phyloP scores from a whole-genome alignment of 1,140 invertebrate species.

The Linepithema humile region DNA sequence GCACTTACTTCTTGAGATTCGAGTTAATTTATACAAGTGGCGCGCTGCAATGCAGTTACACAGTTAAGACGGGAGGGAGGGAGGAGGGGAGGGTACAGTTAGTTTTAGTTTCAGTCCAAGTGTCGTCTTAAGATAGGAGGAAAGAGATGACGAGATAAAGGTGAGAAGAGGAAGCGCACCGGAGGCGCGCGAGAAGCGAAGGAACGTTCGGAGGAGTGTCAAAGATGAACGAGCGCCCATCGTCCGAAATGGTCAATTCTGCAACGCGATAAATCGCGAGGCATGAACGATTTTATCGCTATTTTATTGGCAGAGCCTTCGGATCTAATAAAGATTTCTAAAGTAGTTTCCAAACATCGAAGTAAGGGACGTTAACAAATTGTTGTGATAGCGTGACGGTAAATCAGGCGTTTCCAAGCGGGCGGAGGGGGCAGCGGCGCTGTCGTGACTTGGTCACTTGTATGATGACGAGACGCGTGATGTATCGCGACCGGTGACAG shows the following conservation, averaged over 20 bases:
- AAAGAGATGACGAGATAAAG: conserved; percentile 28
- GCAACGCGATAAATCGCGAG: conserved; percentile 9
- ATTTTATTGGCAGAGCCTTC: neutral
- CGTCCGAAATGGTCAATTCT: conserved; percentile 38
- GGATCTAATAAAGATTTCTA: neutral
- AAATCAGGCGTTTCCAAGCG: conserved; percentile 20
- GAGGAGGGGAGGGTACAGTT: conserved; percentile 69
- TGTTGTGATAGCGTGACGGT: neutral
- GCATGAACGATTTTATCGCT: neutral
- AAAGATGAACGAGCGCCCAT: neutral
- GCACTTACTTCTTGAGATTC: conserved; percentile 82
- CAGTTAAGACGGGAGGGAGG: conserved; percentile 62
- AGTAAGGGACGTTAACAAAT: neutral
- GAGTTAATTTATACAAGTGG: conserved; percentile 83
- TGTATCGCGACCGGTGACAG: conserved; percentile 15
- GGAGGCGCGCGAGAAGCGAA: neutral
- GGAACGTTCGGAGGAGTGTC: neutral
- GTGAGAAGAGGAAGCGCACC: neutral
- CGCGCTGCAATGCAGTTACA: conserved; percentile 78
- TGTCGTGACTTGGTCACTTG: conserved; percentile 14
- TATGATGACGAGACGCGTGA: conserved; percentile 34
- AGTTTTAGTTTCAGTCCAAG: conserved; percentile 75
- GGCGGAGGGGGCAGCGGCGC: too few species aligned
- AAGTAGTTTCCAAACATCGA: neutral
- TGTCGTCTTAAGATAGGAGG: conserved; percentile 54